Base-by-base conservation (phyloP, 1,140 invertebrate genomes). In the Trinorchestia longiramus region DNA sequence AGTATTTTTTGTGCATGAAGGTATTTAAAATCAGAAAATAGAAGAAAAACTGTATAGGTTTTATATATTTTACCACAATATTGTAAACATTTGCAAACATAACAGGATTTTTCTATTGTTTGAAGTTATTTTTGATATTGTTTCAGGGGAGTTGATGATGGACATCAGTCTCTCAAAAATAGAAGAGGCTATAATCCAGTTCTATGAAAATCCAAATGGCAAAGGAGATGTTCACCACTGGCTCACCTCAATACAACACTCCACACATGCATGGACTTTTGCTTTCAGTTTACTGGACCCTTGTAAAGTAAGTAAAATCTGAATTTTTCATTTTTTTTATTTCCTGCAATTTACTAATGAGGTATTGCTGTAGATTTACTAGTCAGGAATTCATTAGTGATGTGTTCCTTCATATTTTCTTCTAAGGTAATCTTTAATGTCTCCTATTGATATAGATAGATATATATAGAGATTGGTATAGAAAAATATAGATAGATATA, bases 211-310 rank as follows among this genome's bases (percentile, higher is more conserved):
- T 62, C 96, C 96, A 57, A 96, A 96, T 95, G 95, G 96, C 47
- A 96, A 96, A 77, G 95, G 95, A 92, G 96, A 96, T 41, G 90
- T 96, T 41, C 96, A 96, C 90, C 95, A 96, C n/a, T 96, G 96
- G 96, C 95, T 96, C 40, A 96, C 96, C 77, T 96, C 96, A 90
- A 96, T 96, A 87, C 96, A 96, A 45, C 96, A 96, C 92, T 96
- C 96, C 41, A 95, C 96, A 90, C 96, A 96, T 95, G 96, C 96
- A 41, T 96, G 96, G 96, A 96, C 95, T 47, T 96, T 96, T 96
- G 96, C 96, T n/a, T 96, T 96, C 96, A 96, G 95, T 95, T 96
- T 96, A 42, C 62, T 96, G 47, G 95, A 96, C 57, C 96, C 95
- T 45, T 95, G 91, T 88, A 96, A 96, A 92, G 96, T 96, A 47